Evolutionary conservation across 2,888 invertebrate genomes (phyloP).

Genomic region (Ormyrus nitidulus): DNA sequence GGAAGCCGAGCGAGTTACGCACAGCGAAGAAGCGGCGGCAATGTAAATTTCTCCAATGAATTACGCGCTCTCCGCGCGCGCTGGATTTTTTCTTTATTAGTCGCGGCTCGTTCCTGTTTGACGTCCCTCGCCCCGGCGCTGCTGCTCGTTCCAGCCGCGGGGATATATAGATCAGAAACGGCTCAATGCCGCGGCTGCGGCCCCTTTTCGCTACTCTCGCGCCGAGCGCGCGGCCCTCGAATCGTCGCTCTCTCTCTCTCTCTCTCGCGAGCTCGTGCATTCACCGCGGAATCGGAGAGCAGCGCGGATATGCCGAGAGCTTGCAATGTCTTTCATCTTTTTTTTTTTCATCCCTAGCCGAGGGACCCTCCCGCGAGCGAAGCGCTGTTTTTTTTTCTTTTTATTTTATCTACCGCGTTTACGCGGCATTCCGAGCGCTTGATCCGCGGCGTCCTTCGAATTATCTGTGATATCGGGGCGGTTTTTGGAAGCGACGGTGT

Average conservation of each 20-base stretch:
- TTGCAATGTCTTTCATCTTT: constrained; percentile 39
- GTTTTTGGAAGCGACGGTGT: no score
- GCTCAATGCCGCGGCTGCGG: constrained; percentile 18
- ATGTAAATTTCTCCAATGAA: constrained; percentile 47
- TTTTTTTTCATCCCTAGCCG: neutral
- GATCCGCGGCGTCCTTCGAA: no score
- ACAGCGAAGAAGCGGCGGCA: constrained; percentile 17
- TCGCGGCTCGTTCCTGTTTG: neutral
- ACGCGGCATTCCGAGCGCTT: constrained; percentile 48
- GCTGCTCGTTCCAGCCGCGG: constrained; percentile 3
- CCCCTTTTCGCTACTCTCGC: neutral
- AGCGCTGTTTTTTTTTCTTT: no score
- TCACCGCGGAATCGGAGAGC: constrained; percentile 9
- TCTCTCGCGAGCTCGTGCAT: neutral
- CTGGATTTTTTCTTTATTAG: neutral
- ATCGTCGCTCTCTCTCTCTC: constrained; percentile 28
- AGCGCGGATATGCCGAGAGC: neutral
- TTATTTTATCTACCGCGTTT: constrained; percentile 64
- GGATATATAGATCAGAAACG: constrained; percentile 2
- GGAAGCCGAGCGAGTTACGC: neutral
- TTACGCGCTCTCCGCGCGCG: constrained; percentile 13
- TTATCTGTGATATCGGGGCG: no score
- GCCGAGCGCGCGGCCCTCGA: constrained; percentile 5
- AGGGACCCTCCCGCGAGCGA: neutral
- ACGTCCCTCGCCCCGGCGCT: neutral